Conservation (phyloP, 2,888 invertebrate genomes). For the Acrocera orbiculus region DNA sequence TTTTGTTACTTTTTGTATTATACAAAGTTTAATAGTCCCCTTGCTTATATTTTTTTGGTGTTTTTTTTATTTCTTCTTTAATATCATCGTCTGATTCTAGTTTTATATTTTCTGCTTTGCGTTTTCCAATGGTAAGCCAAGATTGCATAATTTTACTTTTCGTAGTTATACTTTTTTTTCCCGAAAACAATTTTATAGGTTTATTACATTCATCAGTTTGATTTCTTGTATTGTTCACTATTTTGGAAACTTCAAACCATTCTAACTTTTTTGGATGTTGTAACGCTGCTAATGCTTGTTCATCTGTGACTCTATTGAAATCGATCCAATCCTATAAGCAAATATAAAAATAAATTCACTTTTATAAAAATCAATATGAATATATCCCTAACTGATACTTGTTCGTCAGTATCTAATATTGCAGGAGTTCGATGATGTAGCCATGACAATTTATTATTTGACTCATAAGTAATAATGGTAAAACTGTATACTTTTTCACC, state of each 20-base stretch:
- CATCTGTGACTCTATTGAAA: conserved; percentile 34
- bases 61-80: conserved; percentile 5
- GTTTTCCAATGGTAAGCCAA: conserved; percentile 20
- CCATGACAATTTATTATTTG: conserved; percentile 47
- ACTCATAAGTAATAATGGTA: conserved; percentile 59
- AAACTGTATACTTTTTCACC: conserved; percentile 49
- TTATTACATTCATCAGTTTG: conserved; percentile 44
- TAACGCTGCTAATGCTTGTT: conserved; percentile 33
- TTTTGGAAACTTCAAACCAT: conserved; percentile 52
- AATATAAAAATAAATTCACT: conserved; percentile 1
- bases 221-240: conserved; percentile 54
- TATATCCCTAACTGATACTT: conserved; percentile 36
- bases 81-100: neutral
- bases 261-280: conserved; percentile 35
- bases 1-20: too few species aligned
- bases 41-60: too few species aligned
- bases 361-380: conserved; percentile 1
- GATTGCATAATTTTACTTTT: conserved; percentile 20
- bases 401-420: conserved; percentile 48
- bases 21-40: too few species aligned
- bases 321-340: conserved; percentile 47
- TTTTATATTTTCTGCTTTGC: conserved; percentile 9
- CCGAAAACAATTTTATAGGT: conserved; percentile 18
- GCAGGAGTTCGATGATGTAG: conserved; percentile 69
- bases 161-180: neutral